phyloP scores from a whole-genome alignment of 2,797 vertebrate genomes.

The Danio kyathit region DNA sequence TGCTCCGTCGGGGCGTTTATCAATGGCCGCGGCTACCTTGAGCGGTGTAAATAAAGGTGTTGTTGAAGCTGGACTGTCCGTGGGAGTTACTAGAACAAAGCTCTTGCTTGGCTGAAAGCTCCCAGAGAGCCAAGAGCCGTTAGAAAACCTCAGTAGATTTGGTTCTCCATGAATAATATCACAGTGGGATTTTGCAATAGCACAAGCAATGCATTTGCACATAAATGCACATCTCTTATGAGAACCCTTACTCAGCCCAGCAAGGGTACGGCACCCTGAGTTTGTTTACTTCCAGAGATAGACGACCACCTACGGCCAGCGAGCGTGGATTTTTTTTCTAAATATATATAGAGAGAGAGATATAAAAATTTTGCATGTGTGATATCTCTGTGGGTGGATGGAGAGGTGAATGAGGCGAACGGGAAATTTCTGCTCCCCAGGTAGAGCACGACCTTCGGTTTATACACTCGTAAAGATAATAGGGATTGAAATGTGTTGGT shows the following conservation, averaged over 20 bases:
- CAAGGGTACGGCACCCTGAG: slow-evolving; percentile 39
- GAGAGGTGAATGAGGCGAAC: slow-evolving; percentile 45
- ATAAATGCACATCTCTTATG: slow-evolving; percentile 66
- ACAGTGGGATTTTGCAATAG: slow-evolving; percentile 63
- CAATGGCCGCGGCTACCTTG: slow-evolving; percentile 52
- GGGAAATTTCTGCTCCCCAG: slow-evolving; percentile 52
- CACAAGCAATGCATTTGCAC: slow-evolving; percentile 69
- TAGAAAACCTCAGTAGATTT: slow-evolving; percentile 62
- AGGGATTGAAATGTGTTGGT: slow-evolving; percentile 57
- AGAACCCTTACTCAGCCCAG: slow-evolving; percentile 47
- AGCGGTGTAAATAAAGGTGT: slow-evolving; percentile 50
- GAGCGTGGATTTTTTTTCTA: slow-evolving; percentile 2
- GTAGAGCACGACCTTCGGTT: slow-evolving; percentile 60
- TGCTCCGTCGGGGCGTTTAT: slow-evolving; percentile 70
- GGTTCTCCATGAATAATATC: slow-evolving; percentile 75
- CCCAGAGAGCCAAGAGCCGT: slow-evolving; percentile 63
- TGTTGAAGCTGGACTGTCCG: slow-evolving; percentile 57
- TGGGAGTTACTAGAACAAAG: slow-evolving; percentile 62
- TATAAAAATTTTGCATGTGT: slow-evolving; percentile 23
- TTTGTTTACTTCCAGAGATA: slow-evolving; percentile 54
- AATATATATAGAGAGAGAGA: background rate
- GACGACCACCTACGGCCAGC: slow-evolving; percentile 38
- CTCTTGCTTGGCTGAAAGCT: slow-evolving; percentile 64
- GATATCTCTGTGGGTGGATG: slow-evolving; percentile 30
- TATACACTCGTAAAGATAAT: slow-evolving; percentile 63